phyloP scores from a whole-genome alignment of 2,797 vertebrate genomes.

The Saxicola maurus region DNA sequence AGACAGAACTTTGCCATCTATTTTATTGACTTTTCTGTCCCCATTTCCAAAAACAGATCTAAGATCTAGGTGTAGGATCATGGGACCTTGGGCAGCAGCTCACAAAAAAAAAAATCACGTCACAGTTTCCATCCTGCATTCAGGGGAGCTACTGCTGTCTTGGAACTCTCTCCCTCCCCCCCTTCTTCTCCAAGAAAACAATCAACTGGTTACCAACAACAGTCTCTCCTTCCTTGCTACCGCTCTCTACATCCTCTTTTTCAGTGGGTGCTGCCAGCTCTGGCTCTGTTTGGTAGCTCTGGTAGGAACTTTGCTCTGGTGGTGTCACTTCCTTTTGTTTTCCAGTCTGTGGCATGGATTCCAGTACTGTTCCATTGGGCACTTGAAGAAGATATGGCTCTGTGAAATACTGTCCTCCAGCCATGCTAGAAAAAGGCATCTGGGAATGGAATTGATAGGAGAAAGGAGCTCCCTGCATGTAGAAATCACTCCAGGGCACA shows the following conservation, averaged over 20 bases:
- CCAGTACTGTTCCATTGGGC: neutral
- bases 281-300: neutral
- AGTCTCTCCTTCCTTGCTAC: neutral
- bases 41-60: neutral
- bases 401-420: neutral
- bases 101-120: neutral
- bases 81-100: neutral
- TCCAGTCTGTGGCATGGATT: neutral
- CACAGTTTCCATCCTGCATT: neutral
- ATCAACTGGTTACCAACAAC: neutral
- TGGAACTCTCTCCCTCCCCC: neutral
- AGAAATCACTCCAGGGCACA: conserved; percentile 38
- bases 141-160: neutral
- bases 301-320: neutral
- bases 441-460: neutral
- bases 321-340: neutral
- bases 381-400: neutral
- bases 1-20: neutral
- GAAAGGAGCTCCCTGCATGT: neutral
- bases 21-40: neutral
- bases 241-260: neutral
- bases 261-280: neutral
- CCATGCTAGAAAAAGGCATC: neutral
- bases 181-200: neutral
- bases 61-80: neutral